Conservation (phyloP, 1,140 invertebrate species). For the Heliconius hewitsoni region DNA sequence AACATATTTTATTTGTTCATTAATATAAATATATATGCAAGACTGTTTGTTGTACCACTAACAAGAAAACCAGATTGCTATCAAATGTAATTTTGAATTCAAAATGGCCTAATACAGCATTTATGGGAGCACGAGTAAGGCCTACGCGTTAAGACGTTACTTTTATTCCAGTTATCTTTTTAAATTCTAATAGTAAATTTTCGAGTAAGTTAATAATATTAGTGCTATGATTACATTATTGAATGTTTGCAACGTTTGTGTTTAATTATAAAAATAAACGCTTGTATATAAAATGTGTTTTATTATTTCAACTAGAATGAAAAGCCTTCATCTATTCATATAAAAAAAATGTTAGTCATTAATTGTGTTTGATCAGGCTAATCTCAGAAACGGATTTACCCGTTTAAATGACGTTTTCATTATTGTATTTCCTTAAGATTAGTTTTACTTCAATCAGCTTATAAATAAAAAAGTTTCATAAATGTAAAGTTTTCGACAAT, state of each 20-base stretch:
- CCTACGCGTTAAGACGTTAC: constrained; percentile 34
- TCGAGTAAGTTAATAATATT: constrained; percentile 70
- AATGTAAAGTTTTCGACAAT: too few relatives aligned
- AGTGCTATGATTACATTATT: constrained; percentile 77
- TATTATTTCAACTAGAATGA: constrained; percentile 27
- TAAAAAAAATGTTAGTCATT: background rate
- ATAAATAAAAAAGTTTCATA: too few relatives aligned
- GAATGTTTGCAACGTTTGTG: constrained; percentile 77
- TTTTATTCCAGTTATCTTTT: constrained; percentile 62
- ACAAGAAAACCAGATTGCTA: background rate
- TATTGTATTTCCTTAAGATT: too few relatives aligned
- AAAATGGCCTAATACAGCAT: constrained; percentile 44
- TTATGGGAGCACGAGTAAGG: constrained; percentile 35
- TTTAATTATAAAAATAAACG: constrained; percentile 79
- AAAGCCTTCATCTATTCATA: background rate
- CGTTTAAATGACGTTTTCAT: too few relatives aligned
- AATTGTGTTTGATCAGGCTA: too few relatives aligned
- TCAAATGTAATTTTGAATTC: constrained; percentile 24
- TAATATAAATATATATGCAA: background rate
- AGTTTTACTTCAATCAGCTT: too few relatives aligned
- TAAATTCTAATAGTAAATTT: constrained; percentile 71
- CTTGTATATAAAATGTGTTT: constrained; percentile 72
- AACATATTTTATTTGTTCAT: background rate
- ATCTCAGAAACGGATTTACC: too few relatives aligned
- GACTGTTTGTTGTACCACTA: background rate